Percentiles rank a stretch among this genome's conserved stretches.
Evolutionary conservation across 1,140 invertebrate species (phyloP).

Genomic region (Nasonia vitripennis): DNA sequence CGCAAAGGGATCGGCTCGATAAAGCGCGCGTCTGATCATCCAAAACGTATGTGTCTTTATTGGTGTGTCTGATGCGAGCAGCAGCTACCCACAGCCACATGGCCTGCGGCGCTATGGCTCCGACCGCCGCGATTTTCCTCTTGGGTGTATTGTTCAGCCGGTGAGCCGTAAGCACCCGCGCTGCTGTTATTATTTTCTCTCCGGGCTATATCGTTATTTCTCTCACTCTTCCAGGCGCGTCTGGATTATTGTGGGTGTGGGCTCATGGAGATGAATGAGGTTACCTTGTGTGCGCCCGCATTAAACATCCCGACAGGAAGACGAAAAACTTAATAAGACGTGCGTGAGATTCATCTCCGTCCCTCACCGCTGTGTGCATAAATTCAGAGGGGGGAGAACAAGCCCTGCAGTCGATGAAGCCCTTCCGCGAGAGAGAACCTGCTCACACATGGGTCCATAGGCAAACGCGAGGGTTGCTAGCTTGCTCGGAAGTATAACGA

Average conservation of each 20-base stretch:
- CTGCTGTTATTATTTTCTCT: not conserved
- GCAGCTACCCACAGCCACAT: not conserved
- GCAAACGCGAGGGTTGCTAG: no score
- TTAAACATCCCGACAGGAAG: not conserved
- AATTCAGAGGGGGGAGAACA: no score
- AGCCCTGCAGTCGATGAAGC: no score
- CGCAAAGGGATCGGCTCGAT: not conserved
- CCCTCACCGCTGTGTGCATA: no score
- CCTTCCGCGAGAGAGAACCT: no score
- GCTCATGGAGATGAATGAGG: not conserved
- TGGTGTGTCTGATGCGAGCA: not conserved
- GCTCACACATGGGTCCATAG: no score
- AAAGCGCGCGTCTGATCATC: not conserved
- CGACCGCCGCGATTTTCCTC: not conserved
- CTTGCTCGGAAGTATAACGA: no score
- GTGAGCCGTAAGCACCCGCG: no score
- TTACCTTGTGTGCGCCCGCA: not conserved
- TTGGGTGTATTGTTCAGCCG: not conserved
- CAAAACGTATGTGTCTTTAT: conserved; percentile 17
- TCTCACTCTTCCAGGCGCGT: not conserved
- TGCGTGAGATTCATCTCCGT: not conserved
- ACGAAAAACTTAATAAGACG: not conserved
- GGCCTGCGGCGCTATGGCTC: not conserved
- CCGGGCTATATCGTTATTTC: not conserved
- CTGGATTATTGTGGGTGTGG: not conserved